phyloP scores from a whole-genome alignment of 1,140 invertebrate species.

The Cryptotermes secundus region DNA sequence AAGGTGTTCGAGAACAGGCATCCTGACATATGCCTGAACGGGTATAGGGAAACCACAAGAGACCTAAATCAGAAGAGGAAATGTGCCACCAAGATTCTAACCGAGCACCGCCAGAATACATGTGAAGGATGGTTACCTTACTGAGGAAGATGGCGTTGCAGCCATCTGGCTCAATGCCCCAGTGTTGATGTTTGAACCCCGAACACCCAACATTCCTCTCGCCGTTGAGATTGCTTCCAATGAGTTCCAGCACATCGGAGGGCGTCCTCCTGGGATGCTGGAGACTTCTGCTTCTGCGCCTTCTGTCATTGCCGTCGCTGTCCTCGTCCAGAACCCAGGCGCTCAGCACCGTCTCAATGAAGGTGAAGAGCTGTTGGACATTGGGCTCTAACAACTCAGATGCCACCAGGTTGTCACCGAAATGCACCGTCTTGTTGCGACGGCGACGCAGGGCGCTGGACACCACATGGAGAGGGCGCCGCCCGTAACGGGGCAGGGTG shows the following conservation, averaged over 20 bases:
- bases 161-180: constrained; percentile 68
- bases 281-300: not conserved
- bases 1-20: too few species aligned
- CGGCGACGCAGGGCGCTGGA: constrained; percentile 46
- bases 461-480: not conserved
- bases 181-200: constrained; percentile 68
- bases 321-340: constrained; percentile 38
- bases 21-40: too few species aligned
- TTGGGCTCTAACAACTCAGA: constrained; percentile 59
- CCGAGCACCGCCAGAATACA: too few species aligned
- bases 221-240: constrained; percentile 34
- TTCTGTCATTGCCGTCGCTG: not conserved
- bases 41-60: too few species aligned
- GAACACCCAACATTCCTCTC: constrained; percentile 55
- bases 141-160: constrained; percentile 73
- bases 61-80: too few species aligned
- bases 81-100: too few species aligned
- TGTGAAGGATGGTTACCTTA: constrained; percentile 62
- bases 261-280: constrained; percentile 30
- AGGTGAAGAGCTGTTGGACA: constrained; percentile 74
- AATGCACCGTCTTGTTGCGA: constrained; percentile 72
- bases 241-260: constrained; percentile 37
- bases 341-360: constrained; percentile 59
- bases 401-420: constrained; percentile 65
- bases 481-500: not conserved